Conservation (phyloP, 2,113 vertebrate genomes). For the Dunckerocampus dactyliophorus region DNA sequence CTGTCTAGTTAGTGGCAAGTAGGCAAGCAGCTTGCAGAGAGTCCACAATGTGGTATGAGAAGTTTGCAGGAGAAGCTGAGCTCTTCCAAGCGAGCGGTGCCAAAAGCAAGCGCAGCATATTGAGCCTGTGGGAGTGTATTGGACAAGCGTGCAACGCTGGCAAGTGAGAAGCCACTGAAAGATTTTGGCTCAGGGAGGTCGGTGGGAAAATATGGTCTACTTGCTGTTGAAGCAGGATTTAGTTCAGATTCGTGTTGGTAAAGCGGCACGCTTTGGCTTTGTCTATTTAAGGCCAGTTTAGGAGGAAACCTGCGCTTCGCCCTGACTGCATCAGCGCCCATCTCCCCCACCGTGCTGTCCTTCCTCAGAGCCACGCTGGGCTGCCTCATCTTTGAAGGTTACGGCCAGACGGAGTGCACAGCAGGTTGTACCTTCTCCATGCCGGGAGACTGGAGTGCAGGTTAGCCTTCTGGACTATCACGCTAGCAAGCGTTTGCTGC, state of each 20-base stretch:
- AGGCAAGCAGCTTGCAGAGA: constrained; percentile 29
- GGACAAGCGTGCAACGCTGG: constrained; percentile 31
- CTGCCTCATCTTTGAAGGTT: constrained; percentile 78
- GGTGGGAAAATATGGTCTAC: constrained; percentile 45
- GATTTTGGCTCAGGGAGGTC: constrained; percentile 34
- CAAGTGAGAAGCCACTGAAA: constrained; percentile 11
- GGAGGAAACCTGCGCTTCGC: constrained; percentile 75
- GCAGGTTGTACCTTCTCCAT: constrained; percentile 79
- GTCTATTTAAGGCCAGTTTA: constrained; percentile 60
- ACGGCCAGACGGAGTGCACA: constrained; percentile 78
- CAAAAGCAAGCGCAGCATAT: constrained; percentile 50
- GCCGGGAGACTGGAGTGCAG: constrained; percentile 75
- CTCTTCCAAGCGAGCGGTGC: constrained; percentile 42
- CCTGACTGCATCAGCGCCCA: constrained; percentile 75
- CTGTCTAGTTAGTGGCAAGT: constrained; percentile 1
- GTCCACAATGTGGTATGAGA: constrained; percentile 40
- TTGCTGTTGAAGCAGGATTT: constrained; percentile 27
- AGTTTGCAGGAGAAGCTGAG: constrained; percentile 41
- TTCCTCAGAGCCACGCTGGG: constrained; percentile 76
- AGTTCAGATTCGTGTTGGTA: constrained; percentile 5
- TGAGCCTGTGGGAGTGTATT: constrained; percentile 46
- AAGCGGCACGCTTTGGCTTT: not conserved
- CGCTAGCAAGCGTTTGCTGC: not conserved
- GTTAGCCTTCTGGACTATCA: constrained; percentile 27
- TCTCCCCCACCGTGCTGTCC: constrained; percentile 73